These are phyloP conservation scores for Salvator merianae DNA, from an alignment of 2,113 vertebrate species.

Conservation along the genomic window DNA sequence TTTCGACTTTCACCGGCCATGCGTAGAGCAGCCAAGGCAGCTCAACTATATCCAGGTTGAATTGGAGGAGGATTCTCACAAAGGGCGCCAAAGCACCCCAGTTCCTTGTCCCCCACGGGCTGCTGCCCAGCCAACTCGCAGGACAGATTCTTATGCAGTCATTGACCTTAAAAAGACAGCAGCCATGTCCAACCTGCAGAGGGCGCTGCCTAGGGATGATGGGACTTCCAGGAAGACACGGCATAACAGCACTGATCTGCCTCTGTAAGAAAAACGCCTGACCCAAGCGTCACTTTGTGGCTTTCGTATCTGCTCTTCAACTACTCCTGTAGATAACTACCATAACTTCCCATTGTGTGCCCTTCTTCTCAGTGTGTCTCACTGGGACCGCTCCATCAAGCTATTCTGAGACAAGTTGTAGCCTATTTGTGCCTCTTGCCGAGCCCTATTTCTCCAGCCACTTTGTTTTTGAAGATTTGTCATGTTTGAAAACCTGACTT, in stretches of 20 bases:
- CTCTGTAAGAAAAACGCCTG: constrained; percentile 77
- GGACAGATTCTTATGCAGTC: constrained; percentile 92
- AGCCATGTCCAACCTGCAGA: constrained; percentile 97
- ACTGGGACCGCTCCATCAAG: constrained; percentile 23
- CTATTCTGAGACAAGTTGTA: constrained; percentile 11
- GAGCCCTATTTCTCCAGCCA: background rate
- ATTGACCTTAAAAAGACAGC: constrained; percentile 98
- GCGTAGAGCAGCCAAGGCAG: constrained; percentile 85
- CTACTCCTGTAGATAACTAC: constrained; percentile 4
- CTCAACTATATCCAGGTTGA: constrained; percentile 99
- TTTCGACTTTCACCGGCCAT: constrained; percentile 89
- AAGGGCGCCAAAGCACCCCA: constrained; percentile 49
- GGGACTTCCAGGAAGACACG: constrained; percentile 96
- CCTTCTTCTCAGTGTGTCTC: background rate
- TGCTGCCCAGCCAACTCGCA: constrained; percentile 65
- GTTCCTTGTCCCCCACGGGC: constrained; percentile 6
- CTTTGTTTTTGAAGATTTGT: constrained; percentile 48
- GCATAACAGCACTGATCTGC: constrained; percentile 99
- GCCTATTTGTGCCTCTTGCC: constrained; percentile 49
- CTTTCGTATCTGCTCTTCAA: constrained; percentile 24
- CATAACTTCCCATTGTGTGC: background rate
- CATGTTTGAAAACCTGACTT: constrained; percentile 36
- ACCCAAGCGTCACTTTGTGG: constrained; percentile 34
- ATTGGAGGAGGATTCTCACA: constrained; percentile 80
- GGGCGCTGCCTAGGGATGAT: constrained; percentile 94